Conservation (phyloP, 2,113 vertebrate species). For the Loxodonta africana region DNA sequence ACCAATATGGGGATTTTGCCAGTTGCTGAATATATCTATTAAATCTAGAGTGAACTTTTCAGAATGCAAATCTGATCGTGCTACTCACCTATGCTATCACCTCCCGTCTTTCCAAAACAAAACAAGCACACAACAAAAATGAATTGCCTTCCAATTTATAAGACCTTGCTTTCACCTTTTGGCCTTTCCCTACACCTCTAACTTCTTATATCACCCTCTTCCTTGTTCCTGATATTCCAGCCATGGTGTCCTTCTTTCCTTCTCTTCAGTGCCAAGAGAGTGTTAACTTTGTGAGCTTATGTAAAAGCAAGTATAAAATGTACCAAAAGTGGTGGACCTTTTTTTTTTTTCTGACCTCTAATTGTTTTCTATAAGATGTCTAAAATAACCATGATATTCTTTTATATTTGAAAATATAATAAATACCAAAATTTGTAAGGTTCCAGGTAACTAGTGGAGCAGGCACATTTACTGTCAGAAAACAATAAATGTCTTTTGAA, state of each 20-base stretch:
- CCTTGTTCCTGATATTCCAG: neutral
- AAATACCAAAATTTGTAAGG: conserved; percentile 35
- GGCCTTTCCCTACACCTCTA: neutral
- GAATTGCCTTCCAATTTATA: conserved; percentile 14
- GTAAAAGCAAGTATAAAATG: neutral
- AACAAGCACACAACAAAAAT: conserved; percentile 2
- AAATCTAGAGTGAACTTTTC: conserved; percentile 43
- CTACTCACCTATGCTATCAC: neutral
- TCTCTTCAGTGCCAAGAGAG: neutral
- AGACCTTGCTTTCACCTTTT: neutral
- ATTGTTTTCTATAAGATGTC: neutral
- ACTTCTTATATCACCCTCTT: neutral
- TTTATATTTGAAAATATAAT: neutral
- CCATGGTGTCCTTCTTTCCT: neutral
- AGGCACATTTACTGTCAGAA: neutral
- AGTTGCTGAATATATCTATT: neutral
- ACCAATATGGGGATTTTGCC: neutral
- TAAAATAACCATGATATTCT: conserved; percentile 16
- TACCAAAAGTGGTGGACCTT: neutral
- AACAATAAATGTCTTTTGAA: neutral
- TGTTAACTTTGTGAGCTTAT: neutral
- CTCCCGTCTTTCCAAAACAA: neutral
- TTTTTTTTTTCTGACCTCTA: neutral
- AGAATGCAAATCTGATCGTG: neutral
- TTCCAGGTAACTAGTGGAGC: neutral